These are phyloP conservation scores for Psittacus erithacus DNA, from an alignment of 2,113 vertebrate species.

Conservation along the genomic window DNA sequence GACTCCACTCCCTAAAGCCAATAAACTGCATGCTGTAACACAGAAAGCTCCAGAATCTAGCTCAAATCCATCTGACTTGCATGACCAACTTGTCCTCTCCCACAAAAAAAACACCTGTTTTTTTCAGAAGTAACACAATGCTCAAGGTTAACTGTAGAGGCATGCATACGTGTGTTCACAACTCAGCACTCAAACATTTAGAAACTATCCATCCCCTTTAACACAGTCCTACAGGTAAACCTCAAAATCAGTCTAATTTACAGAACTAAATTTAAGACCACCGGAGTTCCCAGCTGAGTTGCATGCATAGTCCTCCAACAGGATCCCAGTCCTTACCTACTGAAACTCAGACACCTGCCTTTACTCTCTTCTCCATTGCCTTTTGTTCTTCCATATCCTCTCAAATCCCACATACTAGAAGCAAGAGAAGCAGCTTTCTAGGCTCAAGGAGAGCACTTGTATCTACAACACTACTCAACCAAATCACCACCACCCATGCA, in stretches of 20 bases:
- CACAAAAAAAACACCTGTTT: accelerated
- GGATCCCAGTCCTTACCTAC: background rate
- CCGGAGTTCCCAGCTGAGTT: background rate
- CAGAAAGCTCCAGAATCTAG: background rate
- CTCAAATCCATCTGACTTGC: background rate
- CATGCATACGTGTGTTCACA: background rate
- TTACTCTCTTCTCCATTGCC: background rate
- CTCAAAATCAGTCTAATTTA: background rate
- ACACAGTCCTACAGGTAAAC: background rate
- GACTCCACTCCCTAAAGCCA: background rate
- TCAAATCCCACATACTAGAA: background rate
- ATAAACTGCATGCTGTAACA: background rate
- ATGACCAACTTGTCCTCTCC: background rate
- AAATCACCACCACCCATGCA: background rate
- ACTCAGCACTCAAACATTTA: background rate
- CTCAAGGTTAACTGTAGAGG: background rate
- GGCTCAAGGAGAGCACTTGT: background rate
- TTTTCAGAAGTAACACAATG: background rate
- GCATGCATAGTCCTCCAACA: background rate
- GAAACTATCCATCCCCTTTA: background rate
- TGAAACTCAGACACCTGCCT: background rate
- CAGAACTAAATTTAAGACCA: background rate
- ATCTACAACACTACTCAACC: too few relatives aligned
- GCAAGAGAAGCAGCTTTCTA: background rate
- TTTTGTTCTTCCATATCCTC: background rate